These are phyloP conservation scores for Cervus canadensis DNA, from an alignment of 2,113 vertebrate species.

Conservation along the genomic window DNA sequence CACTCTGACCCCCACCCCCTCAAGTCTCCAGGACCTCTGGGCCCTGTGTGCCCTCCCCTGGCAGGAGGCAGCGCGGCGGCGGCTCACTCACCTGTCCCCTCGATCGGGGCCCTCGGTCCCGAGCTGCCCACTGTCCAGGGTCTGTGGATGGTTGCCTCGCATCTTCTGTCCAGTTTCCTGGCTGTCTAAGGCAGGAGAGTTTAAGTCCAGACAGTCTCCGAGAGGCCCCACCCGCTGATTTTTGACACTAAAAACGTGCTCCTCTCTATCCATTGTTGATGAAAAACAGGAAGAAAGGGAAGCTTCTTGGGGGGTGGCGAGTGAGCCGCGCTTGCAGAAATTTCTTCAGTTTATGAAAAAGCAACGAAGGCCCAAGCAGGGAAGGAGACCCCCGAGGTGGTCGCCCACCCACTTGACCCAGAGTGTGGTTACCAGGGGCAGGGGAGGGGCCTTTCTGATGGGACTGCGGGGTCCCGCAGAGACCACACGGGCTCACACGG, in stretches of 20 bases:
- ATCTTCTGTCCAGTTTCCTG: not conserved
- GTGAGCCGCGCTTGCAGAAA: not conserved
- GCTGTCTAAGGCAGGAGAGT: not conserved
- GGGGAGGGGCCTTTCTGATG: not conserved
- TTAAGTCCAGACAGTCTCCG: accelerated
- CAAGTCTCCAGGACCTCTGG: accelerated
- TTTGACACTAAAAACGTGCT: not conserved
- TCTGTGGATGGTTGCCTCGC: accelerated
- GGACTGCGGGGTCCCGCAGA: accelerated
- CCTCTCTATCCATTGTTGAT: not conserved
- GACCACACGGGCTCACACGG: not conserved
- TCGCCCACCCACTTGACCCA: accelerated
- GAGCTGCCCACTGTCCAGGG: accelerated
- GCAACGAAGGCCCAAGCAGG: not conserved
- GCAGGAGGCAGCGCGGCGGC: accelerated
- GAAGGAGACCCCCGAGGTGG: not conserved
- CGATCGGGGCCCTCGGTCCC: accelerated
- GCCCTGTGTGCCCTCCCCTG: accelerated
- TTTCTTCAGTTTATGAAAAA: slow-evolving; percentile 54
- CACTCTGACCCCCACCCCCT: not conserved
- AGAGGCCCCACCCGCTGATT: accelerated
- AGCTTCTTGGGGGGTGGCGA: accelerated
- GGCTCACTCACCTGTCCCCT: accelerated
- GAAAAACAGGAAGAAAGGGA: not conserved
- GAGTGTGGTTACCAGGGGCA: accelerated